Conservation (phyloP, 2,113 vertebrate species). For the Glaucomys volans region DNA sequence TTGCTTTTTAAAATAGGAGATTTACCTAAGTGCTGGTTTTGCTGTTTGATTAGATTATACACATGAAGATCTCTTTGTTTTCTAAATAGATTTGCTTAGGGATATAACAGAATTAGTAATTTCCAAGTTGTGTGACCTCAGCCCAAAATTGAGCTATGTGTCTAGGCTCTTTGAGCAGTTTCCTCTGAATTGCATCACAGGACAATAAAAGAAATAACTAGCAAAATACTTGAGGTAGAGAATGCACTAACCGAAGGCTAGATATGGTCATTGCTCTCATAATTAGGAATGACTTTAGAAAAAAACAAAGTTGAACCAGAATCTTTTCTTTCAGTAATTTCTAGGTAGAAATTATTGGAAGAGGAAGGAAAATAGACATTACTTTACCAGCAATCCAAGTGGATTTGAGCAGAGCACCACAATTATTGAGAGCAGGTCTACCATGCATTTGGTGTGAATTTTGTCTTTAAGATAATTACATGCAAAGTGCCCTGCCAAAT, state of each 20-base stretch:
- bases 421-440: neutral
- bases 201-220: neutral
- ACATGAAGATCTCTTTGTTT: neutral
- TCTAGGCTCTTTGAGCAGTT: neutral
- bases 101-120: neutral
- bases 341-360: neutral
- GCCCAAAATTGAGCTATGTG: neutral
- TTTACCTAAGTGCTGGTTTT: neutral
- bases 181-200: neutral
- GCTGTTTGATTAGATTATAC: neutral
- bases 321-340: neutral
- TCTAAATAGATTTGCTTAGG: neutral
- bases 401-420: neutral
- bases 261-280: neutral
- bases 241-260: neutral
- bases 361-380: neutral
- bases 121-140: neutral
- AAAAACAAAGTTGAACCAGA: neutral
- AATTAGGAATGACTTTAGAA: neutral
- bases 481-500: neutral
- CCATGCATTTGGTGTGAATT: neutral
- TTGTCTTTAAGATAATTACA: neutral
- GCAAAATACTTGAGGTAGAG: neutral
- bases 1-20: neutral
- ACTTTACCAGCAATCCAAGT: rapidly evolving